Evolutionary conservation across 2,797 vertebrate genomes (phyloP).

Genomic region (Chelidonichthys spinosus): DNA sequence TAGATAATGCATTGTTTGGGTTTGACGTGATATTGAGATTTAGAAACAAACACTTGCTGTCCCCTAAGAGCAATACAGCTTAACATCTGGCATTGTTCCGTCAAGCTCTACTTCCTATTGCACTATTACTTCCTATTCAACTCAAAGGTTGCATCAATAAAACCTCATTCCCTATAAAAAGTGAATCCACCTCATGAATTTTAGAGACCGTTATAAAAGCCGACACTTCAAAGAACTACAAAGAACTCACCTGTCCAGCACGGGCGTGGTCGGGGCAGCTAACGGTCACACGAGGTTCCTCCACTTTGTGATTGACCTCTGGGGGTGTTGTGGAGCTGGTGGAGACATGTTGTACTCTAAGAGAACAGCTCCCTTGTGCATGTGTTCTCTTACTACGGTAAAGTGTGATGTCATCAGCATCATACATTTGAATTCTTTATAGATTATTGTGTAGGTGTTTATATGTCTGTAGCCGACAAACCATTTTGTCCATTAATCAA

Average conservation of each 20-base stretch:
- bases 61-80: not conserved
- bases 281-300: conserved; percentile 11
- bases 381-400: not conserved
- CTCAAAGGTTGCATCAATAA: not conserved
- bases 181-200: not conserved
- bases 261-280: conserved; percentile 80
- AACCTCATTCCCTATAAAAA: not conserved
- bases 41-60: not conserved
- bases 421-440: not conserved
- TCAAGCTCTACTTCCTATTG: not conserved
- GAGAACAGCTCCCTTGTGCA: not conserved
- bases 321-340: conserved; percentile 16
- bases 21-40: not conserved
- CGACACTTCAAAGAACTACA: not conserved
- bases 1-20: not conserved
- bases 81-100: not conserved
- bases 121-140: not conserved
- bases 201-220: not conserved
- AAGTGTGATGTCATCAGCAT: not conserved
- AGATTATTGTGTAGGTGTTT: not conserved
- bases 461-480: not conserved
- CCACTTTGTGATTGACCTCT: conserved; percentile 29
- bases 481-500: no score
- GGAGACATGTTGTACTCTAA: not conserved
- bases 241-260: conserved; percentile 85